Evolutionary conservation across 2,113 vertebrate species (phyloP).

Genomic region (Ailuropoda melanoleuca): DNA sequence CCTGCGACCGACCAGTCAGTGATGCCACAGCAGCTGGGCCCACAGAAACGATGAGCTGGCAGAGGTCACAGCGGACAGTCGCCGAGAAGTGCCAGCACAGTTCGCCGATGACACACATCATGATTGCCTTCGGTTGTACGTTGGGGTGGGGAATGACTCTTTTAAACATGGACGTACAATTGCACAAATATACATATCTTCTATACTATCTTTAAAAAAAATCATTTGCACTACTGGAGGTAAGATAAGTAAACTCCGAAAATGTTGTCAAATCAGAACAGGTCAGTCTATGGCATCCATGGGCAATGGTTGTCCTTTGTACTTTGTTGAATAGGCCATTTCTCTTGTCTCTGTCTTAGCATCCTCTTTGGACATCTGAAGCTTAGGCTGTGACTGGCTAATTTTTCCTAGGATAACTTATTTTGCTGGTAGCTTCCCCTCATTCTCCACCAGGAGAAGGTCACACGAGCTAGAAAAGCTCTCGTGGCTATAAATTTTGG

Average conservation of each 20-base stretch:
- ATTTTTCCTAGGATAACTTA: neutral
- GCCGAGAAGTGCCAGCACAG: neutral
- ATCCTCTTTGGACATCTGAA: neutral
- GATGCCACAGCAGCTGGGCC: neutral
- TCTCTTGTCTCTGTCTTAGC: neutral
- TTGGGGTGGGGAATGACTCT: neutral
- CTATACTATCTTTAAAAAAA: neutral
- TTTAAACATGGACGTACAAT: neutral
- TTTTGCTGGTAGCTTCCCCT: neutral
- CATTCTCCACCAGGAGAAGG: neutral
- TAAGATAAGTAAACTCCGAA: neutral
- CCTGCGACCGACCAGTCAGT: neutral
- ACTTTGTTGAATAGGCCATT: neutral
- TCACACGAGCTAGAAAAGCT: neutral
- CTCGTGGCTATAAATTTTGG: neutral
- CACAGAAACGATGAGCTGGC: neutral
- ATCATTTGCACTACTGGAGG: neutral
- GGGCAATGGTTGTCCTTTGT: neutral
- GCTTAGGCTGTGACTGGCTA: too few relatives aligned
- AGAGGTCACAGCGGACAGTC: neutral
- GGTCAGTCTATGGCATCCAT: neutral
- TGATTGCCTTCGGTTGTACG: neutral
- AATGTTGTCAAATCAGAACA: neutral
- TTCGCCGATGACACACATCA: fast-evolving
- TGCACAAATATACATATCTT: neutral